Conservation (phyloP, 1,140 invertebrate species). For the Periplaneta americana region DNA sequence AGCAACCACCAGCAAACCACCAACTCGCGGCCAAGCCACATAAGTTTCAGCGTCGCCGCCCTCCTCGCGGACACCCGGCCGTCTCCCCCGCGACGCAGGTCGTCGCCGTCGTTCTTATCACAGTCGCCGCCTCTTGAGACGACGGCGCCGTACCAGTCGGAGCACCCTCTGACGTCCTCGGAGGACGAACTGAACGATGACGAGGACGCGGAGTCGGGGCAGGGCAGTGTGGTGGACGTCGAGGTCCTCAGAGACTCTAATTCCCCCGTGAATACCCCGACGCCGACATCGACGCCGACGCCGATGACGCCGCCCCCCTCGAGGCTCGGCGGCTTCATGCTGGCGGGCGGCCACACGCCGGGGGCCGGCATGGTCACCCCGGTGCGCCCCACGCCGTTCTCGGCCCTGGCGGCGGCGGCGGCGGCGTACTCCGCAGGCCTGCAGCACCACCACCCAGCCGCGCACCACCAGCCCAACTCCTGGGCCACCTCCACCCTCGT, state of each 20-base stretch:
- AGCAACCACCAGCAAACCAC: background rate
- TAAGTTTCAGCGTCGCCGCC: constrained; percentile 64
- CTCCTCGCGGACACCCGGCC: constrained; percentile 55
- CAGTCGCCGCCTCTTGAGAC: constrained; percentile 31
- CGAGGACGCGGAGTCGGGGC: constrained; percentile 57
- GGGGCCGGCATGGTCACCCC: constrained; percentile 38
- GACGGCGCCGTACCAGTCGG: constrained; percentile 32
- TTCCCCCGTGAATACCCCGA: background rate
- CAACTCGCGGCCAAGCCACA: constrained; percentile 22
- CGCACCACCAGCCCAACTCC: background rate
- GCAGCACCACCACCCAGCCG: background rate
- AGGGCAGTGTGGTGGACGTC: constrained; percentile 60
- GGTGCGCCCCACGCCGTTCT: constrained; percentile 60
- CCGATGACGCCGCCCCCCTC: background rate
- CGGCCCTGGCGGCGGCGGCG: constrained; percentile 55
- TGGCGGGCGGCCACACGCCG: background rate
- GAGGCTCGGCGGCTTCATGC: background rate
- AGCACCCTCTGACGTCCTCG: constrained; percentile 35
- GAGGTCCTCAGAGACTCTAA: constrained; percentile 35
- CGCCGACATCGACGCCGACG: background rate
- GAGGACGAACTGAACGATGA: constrained; percentile 47
- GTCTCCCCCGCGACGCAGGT: constrained; percentile 27
- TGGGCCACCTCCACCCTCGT: background rate
- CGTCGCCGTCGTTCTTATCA: constrained; percentile 15
- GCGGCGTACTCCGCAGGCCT: constrained; percentile 39